Base-by-base conservation (phyloP, 2,113 vertebrate species). In the Ageneiosus marmoratus region DNA sequence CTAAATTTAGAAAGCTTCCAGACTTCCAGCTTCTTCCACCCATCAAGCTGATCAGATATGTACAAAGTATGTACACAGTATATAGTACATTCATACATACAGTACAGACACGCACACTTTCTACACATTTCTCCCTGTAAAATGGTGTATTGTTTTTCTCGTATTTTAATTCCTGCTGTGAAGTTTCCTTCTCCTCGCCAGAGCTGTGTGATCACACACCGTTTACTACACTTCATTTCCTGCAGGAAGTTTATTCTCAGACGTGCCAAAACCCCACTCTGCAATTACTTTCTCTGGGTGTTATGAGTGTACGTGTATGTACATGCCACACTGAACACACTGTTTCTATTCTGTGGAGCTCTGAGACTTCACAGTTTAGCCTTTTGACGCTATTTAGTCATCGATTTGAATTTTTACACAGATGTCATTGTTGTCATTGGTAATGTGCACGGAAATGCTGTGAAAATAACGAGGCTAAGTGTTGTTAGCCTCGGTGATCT, bases 211-310 rank as follows among this genome's bases (percentile, higher is more conserved):
- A 63, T 50, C 46, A 41, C 32, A 46, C 29, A 46, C 20, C 20
- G 6, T 50, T 32, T 67, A 41, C 58, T 80, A 58, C 73, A 76
- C 50, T 76, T 58, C 22, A 73, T 65, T 81, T 86, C 77, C 73
- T 27, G 37, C 70, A 27, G 51, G 56, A 79, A 67, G 50, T 55
- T 82, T 84, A 82, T 87, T 50, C 70, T 82, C 73, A 75, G 75
- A 82, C 48, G n/a, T 63, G 48, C 82, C 74, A 83, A 79, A 67
- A 79, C 58, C 44, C 32, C 56, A 29, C 77, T 32, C 56, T 55
- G 73, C 73, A 76, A 55, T 76, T 76, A 76, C 32, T 48, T 15
- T 56, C 46, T 24, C 2, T 62, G 55, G 46, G 65, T 56, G 7
- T 79, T 37, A 12, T 51, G 69, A 4, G 74, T 78, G 65, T 60